Evolutionary conservation across 2,888 invertebrate genomes (phyloP).

Genomic region (Petrolisthes cinctipes): DNA sequence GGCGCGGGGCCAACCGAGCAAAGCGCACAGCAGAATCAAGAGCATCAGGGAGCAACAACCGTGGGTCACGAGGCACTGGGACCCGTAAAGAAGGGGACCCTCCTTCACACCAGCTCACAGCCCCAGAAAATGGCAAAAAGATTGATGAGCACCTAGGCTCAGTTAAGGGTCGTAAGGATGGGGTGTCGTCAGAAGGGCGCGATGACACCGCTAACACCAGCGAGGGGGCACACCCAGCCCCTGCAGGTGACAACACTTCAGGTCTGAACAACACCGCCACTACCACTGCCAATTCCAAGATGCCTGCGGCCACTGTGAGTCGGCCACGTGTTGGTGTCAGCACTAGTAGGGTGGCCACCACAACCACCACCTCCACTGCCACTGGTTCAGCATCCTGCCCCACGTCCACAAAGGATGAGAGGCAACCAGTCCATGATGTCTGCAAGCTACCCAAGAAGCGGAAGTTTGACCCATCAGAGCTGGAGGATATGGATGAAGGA

Average conservation of each 20-base stretch:
- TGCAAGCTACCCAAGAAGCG: conserved; percentile 92
- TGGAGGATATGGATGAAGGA: conserved; percentile 76
- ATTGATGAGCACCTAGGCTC: conserved; percentile 26
- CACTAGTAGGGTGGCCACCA: conserved; percentile 8
- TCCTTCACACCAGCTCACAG: conserved; percentile 23
- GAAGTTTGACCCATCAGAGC: conserved; percentile 84
- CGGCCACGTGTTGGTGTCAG: conserved; percentile 30
- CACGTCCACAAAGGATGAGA: conserved; percentile 44
- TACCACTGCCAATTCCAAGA: conserved; percentile 32
- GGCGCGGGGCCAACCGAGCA: conserved; percentile 58
- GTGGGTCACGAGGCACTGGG: conserved; percentile 38
- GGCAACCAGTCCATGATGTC: conserved; percentile 68
- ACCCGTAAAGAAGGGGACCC: conserved; percentile 51
- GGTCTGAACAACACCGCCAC: conserved; percentile 11
- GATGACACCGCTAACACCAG: conserved; percentile 24
- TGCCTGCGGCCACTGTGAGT: conserved; percentile 53
- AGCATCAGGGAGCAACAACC: conserved; percentile 44
- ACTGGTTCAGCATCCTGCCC: conserved; percentile 16
- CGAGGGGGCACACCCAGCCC: conserved; percentile 19
- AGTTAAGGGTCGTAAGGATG: conserved; percentile 36
- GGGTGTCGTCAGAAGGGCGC: conserved; percentile 18
- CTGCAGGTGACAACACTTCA: conserved; percentile 23
- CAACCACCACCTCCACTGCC: conserved; percentile 3
- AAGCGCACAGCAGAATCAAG: conserved; percentile 54
- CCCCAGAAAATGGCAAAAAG: conserved; percentile 33